phyloP scores from a whole-genome alignment of 2,888 invertebrate genomes.

The Microctonus hyperodae region DNA sequence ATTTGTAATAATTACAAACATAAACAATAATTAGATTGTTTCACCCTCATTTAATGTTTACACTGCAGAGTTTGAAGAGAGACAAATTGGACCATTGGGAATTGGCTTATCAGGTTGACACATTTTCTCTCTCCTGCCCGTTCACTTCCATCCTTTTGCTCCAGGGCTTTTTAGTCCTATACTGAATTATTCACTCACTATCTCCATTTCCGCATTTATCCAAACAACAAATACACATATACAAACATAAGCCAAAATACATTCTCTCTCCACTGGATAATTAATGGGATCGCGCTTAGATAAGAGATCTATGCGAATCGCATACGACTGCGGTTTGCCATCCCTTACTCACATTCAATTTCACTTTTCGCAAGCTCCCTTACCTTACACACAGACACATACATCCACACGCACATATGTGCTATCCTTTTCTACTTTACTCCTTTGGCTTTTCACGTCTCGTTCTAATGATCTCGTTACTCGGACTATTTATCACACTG shows the following conservation, averaged over 20 bases:
- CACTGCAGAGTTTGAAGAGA: neutral
- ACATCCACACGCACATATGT: too few species aligned
- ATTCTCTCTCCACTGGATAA: slow-evolving; percentile 11
- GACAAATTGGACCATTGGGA: slow-evolving; percentile 9
- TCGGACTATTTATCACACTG: slow-evolving; percentile 52
- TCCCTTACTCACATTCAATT: slow-evolving; percentile 7
- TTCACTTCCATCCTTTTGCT: neutral
- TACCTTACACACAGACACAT: too few species aligned
- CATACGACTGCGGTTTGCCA: slow-evolving; percentile 12
- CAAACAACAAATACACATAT: neutral
- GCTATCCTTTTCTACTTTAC: neutral
- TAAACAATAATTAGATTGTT: neutral
- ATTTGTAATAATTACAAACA: neutral
- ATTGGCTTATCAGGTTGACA: slow-evolving; percentile 12
- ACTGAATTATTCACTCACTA: too few species aligned
- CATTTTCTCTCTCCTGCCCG: neutral
- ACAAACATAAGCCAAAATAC: neutral
- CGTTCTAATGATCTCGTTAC: slow-evolving; percentile 54
- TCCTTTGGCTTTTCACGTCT: slow-evolving; percentile 17
- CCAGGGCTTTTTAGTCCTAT: neutral
- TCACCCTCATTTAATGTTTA: neutral
- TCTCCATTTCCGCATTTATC: neutral
- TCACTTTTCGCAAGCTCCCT: neutral
- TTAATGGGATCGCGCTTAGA: slow-evolving; percentile 17
- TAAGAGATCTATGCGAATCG: slow-evolving; percentile 17